Evolutionary conservation across 2,113 vertebrate species (phyloP).

Genomic region (Cephalopholis sonnerati): DNA sequence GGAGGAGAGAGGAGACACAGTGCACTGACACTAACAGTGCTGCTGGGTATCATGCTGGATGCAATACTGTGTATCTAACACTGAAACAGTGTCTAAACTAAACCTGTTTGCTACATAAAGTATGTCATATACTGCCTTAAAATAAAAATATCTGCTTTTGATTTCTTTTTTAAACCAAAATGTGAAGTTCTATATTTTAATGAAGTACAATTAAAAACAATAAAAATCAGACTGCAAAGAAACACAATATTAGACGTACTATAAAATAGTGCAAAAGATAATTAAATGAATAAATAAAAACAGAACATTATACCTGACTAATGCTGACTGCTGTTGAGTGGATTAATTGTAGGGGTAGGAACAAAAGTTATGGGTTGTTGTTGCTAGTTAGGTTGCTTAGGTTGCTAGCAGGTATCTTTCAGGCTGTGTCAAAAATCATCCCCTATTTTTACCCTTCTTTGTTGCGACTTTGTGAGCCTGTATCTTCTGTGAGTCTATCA

Average conservation of each 20-base stretch:
- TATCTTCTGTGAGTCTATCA: no score
- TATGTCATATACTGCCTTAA: neutral
- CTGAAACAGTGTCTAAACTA: neutral
- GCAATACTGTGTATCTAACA: neutral
- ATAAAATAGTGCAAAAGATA: neutral
- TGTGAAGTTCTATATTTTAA: neutral
- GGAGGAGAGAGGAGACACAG: constrained; percentile 6
- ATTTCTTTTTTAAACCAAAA: neutral
- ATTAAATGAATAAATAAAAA: neutral
- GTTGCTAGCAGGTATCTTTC: no score
- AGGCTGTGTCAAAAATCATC: neutral
- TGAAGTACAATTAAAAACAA: neutral
- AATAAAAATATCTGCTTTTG: neutral
- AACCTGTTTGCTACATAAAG: neutral
- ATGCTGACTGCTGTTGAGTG: neutral
- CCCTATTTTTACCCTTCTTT: no score
- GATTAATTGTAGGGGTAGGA: neutral
- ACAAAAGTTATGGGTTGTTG: neutral
- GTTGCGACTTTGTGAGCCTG: no score
- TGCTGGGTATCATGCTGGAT: neutral
- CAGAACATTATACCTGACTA: neutral
- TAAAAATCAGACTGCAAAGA: neutral
- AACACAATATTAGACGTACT: neutral
- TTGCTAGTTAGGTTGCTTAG: neutral
- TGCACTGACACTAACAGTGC: neutral